Base-by-base conservation (phyloP, 35 echinoderm and acorn worm genomes). In the Heliocidaris erythrogramma region DNA sequence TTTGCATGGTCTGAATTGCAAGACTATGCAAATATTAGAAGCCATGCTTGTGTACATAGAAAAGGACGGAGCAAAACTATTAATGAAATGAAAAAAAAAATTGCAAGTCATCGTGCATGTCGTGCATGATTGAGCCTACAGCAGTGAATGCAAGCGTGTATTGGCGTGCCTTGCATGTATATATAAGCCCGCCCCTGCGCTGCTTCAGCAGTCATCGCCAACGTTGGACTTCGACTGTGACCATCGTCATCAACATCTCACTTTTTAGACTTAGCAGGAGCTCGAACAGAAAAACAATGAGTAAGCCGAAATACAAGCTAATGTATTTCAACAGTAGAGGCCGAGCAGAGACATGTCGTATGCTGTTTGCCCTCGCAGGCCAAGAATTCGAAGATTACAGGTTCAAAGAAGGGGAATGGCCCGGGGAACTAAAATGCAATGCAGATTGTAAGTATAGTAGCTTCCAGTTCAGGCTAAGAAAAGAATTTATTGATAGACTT, bases 241-340 rank as follows among this genome's bases (percentile, higher is more conserved):
- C 65, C 65, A 78, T 78, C 27, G 14, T 56, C 52, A 52, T 69
- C 16, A 69, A 27, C 60, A 78, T 78, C 17, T n/a, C 17, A 2
- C 65, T 21, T 78, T 24, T 27, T 78, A 78, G 65, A 78, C 21
- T 27, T n/a, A n/a, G 65, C n/a, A 84, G 87, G 31, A 89, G 29
- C 31, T 35, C 31, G 31, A 89, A 17, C 16, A 16, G 87, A 17
- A 89, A n/a, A n/a, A 42, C 5, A 7, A 9, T 90, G 88, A 93
- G 4, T 30, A 94, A 94, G 97, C 95, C 95, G 13, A 50, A 59
- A 2, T 98, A 98, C 85, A 95, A 94, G 56, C 60, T 98, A 31
- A 92, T 86, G 32, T 98, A 98, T 69, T 98, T 96, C 47, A 95
- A 98, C 91, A 90, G 84, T 49, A 53, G 93, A 27, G 95, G 96